Base-by-base conservation (phyloP, 2,888 invertebrate genomes). In the Corbicula japonica region DNA sequence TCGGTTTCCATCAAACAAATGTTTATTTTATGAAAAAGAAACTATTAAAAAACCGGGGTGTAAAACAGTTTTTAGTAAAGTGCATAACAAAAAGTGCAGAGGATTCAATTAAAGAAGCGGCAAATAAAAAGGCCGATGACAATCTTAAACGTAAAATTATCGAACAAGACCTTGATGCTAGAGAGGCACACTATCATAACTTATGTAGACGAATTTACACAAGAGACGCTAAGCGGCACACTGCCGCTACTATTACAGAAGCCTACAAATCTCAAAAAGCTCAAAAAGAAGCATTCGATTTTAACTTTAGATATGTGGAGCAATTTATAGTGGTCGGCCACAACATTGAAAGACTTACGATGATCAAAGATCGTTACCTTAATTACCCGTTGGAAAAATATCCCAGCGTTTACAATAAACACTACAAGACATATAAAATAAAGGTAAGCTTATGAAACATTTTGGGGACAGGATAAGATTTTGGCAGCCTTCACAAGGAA, bases 351-450 rank as follows among this genome's bases (percentile, higher is more conserved):
- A 46, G 77, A 58, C 2, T 81, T 44, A 71, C 70, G 6, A 74
- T 80, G 76, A 48, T 80, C 21, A 12, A 44, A 18, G 79, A 79
- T 23, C 32, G 52, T 23, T 70, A 70, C 38, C 21, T 74, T 12
- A 12, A 1, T 18, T 71, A 44, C 23, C 12, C 73, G 21, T n/a
- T 54, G 26, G 56, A 75, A 38, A 56, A 78, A 15, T 41, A 35
- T 50, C 70, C 76, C 26, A 0, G n/a, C 5, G 32, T 35, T 12
- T 79, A 81, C 44, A 81, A 81, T 41, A 52, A 60, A 54, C 70
- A 44, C 18, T 76, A 81, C 61, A 84, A 77, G 74, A 79, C 81
- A n/a, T 54, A 62, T 8, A 76, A 79, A 68, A 48, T 84, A 71
- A 84, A 65, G 56, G 73, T 30, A 69, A 72, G 52, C 21, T 74